phyloP scores from a whole-genome alignment of 1,140 invertebrate genomes.

The Sarcophaga bullata region DNA sequence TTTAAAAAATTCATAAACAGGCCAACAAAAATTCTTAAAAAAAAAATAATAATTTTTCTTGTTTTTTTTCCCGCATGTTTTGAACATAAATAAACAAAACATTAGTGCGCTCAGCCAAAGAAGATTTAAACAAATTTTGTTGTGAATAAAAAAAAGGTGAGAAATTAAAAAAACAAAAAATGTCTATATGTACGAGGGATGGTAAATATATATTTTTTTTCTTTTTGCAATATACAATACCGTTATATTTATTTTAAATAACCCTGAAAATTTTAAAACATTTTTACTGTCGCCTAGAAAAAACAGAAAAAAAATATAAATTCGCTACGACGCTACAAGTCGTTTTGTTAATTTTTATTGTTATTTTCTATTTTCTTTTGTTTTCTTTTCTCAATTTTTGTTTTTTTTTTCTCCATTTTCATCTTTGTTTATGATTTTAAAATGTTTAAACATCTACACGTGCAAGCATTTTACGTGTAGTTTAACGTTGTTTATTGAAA shows the following conservation, averaged over 20 bases:
- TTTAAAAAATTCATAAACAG: background rate
- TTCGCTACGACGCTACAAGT: background rate
- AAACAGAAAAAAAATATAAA: too few relatives aligned
- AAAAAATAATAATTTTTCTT: too few relatives aligned
- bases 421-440: constrained; percentile 32
- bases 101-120: background rate
- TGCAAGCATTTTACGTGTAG: constrained; percentile 35
- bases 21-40: too few relatives aligned
- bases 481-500: constrained; percentile 36
- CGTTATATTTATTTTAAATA: background rate
- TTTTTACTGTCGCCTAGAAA: background rate
- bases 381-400: too few relatives aligned
- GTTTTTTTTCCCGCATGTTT: too few relatives aligned
- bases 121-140: background rate
- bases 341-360: background rate
- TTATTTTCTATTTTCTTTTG: background rate
- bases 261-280: background rate
- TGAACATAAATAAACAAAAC: background rate
- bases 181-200: background rate
- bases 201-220: background rate
- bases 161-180: background rate
- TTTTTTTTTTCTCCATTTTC: background rate
- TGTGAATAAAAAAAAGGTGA: background rate
- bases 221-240: background rate
- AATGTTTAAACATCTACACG: constrained; percentile 27